Conservation (phyloP, 1,140 invertebrate genomes). For the Solenopsis invicta region DNA sequence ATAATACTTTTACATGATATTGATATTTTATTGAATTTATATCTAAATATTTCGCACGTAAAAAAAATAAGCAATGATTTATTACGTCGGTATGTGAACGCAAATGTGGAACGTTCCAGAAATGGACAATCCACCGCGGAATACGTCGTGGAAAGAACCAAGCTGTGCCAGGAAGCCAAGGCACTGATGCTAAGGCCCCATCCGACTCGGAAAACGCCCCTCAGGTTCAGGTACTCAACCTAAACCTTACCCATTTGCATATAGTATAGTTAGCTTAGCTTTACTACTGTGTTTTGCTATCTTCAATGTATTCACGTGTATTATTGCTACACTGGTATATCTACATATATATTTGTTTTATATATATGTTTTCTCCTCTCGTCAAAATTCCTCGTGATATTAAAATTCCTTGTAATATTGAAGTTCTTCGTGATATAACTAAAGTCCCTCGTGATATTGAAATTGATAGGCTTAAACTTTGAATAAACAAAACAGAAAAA, state of each 20-base stretch:
- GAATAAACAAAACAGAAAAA: slow-evolving; percentile 58
- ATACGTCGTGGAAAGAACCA: slow-evolving; percentile 91
- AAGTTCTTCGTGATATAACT: background rate
- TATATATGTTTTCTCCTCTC: slow-evolving; percentile 11
- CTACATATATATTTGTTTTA: slow-evolving; percentile 17
- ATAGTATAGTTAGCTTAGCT: slow-evolving; percentile 74
- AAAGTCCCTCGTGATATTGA: slow-evolving; percentile 41
- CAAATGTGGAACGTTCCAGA: slow-evolving; percentile 89
- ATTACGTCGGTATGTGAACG: slow-evolving; percentile 78
- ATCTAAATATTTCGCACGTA: slow-evolving; percentile 42
- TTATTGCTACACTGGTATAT: slow-evolving; percentile 64
- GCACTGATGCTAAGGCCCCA: slow-evolving; percentile 85
- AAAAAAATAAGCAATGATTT: slow-evolving; percentile 54
- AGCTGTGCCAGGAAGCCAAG: slow-evolving; percentile 87
- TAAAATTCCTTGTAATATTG: slow-evolving; percentile 26
- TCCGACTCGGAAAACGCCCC: slow-evolving; percentile 86
- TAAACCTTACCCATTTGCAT: slow-evolving; percentile 83
- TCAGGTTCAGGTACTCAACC: slow-evolving; percentile 86
- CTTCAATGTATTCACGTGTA: slow-evolving; percentile 60
- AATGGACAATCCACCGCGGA: slow-evolving; percentile 93
- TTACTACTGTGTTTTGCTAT: slow-evolving; percentile 74
- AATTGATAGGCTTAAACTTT: slow-evolving; percentile 71
- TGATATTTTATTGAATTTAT: slow-evolving; percentile 20
- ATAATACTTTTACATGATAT: background rate
- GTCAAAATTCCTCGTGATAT: slow-evolving; percentile 19